Conservation (phyloP, 2,888 invertebrate genomes). For the Hydraecia micacea region DNA sequence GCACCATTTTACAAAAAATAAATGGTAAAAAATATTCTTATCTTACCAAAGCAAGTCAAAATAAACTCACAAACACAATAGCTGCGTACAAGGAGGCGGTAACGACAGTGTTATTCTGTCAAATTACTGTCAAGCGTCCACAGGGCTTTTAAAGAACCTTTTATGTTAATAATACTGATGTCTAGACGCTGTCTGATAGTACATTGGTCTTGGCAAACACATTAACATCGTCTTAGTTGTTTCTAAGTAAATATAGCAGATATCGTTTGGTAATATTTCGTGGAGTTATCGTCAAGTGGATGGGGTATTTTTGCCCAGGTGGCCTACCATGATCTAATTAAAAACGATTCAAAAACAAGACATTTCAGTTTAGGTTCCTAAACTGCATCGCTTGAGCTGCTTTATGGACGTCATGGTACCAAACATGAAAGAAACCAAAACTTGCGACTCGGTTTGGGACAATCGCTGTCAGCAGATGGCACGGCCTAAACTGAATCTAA, state of each 20-base stretch:
- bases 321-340: too few relatives aligned
- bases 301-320: neutral
- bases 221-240: constrained; percentile 13
- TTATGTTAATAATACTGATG: constrained; percentile 37
- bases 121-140: constrained; percentile 43
- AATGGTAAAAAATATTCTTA: constrained; percentile 4
- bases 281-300: too few relatives aligned
- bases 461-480: too few relatives aligned
- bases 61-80: constrained; percentile 26
- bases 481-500: too few relatives aligned
- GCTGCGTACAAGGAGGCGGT: constrained; percentile 6
- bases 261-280: neutral
- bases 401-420: too few relatives aligned
- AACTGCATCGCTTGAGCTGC: too few relatives aligned
- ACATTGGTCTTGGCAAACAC: constrained; percentile 11
- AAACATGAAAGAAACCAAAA: too few relatives aligned
- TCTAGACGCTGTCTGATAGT: constrained; percentile 50
- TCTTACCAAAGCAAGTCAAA: constrained; percentile 1
- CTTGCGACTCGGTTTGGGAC: too few relatives aligned
- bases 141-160: constrained; percentile 37
- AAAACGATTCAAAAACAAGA: too few relatives aligned
- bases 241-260: neutral
- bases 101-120: constrained; percentile 47
- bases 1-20: neutral
- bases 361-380: too few relatives aligned